Base-by-base conservation (phyloP, 2,888 invertebrate genomes). In the Metacarcinus magister region DNA sequence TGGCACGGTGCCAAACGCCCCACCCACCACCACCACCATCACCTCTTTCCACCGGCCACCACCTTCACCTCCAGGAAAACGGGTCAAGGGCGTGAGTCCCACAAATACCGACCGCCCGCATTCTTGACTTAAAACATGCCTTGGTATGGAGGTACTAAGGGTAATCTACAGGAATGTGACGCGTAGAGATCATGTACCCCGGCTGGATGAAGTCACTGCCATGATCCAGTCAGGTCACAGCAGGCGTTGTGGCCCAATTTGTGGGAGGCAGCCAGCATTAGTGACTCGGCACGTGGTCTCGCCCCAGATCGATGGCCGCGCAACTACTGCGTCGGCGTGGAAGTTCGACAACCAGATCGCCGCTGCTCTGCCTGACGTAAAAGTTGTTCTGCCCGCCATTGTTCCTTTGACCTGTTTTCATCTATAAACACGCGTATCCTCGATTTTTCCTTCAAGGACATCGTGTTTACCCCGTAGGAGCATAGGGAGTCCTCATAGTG, bases 221-320 rank as follows among this genome's bases (percentile, higher is more conserved):
- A 89, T 89, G 89, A 23, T 23, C 48, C 28, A 10, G 48, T 48
- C 94, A 54, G 87, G 23, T 89, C 94, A 46, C 94, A 28, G 87
- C 89, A 28, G 19, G 44, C 87, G 0, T 13, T 44, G 89, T 93
- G 93, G 95, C 48, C 87, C 93, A 93, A 46, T 95, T 95, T 93
- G 93, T 93, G 82, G 44, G 75, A 93, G 95, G 23, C 54, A 60
- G 89, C 54, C 43, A 89, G 95, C 43, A 93, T 95, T 95, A 95
- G 93, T 95, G 82, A 75, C 82, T 43, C 95, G 23, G 93, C 93
- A 95, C 95, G 95, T 95, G 95, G 95, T 95, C 95, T 95, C 32
- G 90, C 60, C 4, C 43, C n/a, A 10, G 91, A 93, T 95, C 95
- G 95, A 95, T 95, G 93, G 46, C 7, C 23, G 44, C 43, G 16